Evolutionary conservation across 2,888 invertebrate species (phyloP).

Genomic region (Mythimna albipuncta): DNA sequence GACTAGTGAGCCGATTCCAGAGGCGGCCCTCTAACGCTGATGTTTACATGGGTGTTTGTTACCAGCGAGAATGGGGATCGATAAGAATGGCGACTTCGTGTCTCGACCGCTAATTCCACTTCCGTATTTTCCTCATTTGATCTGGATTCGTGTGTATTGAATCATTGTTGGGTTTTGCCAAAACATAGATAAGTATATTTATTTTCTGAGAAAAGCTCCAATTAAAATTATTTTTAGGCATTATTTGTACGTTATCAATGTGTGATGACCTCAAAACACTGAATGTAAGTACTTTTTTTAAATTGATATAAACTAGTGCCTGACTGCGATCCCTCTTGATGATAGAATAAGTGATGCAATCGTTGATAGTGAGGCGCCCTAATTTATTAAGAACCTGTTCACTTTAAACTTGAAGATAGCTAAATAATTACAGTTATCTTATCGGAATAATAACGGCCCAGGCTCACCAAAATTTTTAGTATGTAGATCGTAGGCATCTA

Average conservation of each 20-base stretch:
- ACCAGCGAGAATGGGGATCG: not conserved
- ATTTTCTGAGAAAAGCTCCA: not conserved
- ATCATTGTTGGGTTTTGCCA: not conserved
- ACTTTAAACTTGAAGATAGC: no score
- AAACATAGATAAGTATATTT: not conserved
- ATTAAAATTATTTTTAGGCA: not conserved
- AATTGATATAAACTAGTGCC: no score
- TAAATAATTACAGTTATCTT: no score
- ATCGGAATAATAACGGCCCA: no score
- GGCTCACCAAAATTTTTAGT: no score
- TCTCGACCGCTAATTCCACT: slow-evolving; percentile 4
- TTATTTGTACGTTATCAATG: no score
- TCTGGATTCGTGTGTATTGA: not conserved
- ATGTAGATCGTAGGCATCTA: not conserved
- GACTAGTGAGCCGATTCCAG: not conserved
- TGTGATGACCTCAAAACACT: not conserved
- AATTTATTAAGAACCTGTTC: no score
- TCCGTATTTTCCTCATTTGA: not conserved
- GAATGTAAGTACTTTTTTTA: no score
- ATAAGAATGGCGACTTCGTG: slow-evolving; percentile 18
- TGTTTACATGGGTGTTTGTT: slow-evolving; percentile 7
- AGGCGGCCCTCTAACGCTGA: not conserved
- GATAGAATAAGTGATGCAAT: no score
- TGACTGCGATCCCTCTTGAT: no score
- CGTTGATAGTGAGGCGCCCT: no score